Evolutionary conservation across 2,888 invertebrate species (phyloP).

Genomic region (Doris montereyensis): DNA sequence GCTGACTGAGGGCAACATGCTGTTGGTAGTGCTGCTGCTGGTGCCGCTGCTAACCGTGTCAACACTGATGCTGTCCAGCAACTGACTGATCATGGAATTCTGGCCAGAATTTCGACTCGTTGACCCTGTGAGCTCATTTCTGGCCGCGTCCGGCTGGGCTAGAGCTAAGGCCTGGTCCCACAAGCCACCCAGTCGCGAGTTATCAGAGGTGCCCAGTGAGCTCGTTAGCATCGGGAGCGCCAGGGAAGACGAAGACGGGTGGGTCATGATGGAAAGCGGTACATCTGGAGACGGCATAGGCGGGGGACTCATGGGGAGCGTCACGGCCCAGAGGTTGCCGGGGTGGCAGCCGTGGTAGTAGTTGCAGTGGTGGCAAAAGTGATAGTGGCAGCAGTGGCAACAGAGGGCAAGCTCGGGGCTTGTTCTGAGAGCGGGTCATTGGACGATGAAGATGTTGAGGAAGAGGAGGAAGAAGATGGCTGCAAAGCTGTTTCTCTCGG

Average conservation of each 20-base stretch:
- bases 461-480: too few relatives aligned
- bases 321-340: neutral
- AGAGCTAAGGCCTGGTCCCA: too few relatives aligned
- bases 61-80: constrained; percentile 34
- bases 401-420: neutral
- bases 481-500: neutral
- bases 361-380: neutral
- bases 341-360: neutral
- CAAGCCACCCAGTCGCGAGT: too few relatives aligned
- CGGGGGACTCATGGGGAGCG: too few relatives aligned
- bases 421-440: too few relatives aligned
- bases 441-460: too few relatives aligned
- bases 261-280: neutral
- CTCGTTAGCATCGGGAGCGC: neutral
- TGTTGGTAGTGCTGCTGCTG: too few relatives aligned
- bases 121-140: too few relatives aligned
- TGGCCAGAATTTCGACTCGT: too few relatives aligned
- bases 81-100: constrained; percentile 36
- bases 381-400: neutral
- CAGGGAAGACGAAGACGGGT: neutral
- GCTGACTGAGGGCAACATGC: too few relatives aligned
- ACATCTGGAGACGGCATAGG: neutral
- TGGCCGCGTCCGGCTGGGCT: too few relatives aligned
- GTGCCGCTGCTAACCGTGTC: too few relatives aligned
- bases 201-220: neutral